phyloP scores from a whole-genome alignment of 2,113 vertebrate genomes.

The Petaurus breviceps region DNA sequence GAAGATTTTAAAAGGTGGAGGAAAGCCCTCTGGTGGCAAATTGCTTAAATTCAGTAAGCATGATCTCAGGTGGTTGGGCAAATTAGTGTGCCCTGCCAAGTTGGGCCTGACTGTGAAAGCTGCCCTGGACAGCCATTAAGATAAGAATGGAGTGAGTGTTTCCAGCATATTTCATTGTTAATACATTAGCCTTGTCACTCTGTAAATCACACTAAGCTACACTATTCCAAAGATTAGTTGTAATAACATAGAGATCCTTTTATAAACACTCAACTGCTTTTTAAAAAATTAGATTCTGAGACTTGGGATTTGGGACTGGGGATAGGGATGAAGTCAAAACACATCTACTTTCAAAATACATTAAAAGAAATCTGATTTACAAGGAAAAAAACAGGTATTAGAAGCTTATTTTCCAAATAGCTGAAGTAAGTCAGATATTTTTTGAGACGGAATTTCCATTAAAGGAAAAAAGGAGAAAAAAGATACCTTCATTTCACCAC shows the following conservation, averaged over 20 bases:
- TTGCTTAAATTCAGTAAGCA: background rate
- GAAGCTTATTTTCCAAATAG: conserved; percentile 50
- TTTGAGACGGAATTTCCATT: conserved; percentile 55
- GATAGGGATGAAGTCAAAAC: background rate
- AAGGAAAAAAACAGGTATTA: conserved; percentile 56
- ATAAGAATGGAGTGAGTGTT: conserved; percentile 49
- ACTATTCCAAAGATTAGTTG: conserved; percentile 52
- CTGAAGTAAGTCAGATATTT: conserved; percentile 37
- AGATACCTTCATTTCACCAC: conserved; percentile 15
- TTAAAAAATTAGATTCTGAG: conserved; percentile 44
- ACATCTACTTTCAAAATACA: conserved; percentile 4
- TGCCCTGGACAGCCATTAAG: conserved; percentile 52
- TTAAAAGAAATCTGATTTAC: conserved; percentile 37
- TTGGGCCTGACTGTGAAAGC: conserved; percentile 4
- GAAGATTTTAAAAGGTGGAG: background rate
- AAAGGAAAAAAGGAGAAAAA: background rate
- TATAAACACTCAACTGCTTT: conserved; percentile 58
- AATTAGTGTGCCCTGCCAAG: background rate
- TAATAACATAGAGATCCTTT: conserved; percentile 50
- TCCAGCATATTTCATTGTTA: conserved; percentile 63
- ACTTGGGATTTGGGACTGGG: background rate
- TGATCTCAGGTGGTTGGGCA: background rate
- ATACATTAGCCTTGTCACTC: conserved; percentile 33
- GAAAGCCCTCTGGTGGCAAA: conserved; percentile 70
- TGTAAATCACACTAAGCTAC: conserved; percentile 48